phyloP scores from a whole-genome alignment of 2,113 vertebrate genomes.

The Mesembrinibis cayennensis region DNA sequence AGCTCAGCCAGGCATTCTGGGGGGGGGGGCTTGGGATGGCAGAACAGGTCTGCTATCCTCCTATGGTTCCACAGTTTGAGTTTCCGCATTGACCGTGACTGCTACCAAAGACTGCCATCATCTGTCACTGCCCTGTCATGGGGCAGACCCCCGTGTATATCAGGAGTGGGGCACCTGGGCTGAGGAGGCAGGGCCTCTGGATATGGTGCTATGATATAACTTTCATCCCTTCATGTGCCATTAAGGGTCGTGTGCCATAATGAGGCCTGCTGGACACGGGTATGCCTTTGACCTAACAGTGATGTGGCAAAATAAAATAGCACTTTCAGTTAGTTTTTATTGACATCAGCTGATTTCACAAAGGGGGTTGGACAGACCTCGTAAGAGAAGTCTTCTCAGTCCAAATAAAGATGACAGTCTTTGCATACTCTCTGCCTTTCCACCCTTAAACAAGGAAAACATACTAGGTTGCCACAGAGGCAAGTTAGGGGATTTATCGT shows the following conservation, averaged over 20 bases:
- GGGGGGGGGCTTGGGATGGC: neutral
- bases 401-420: neutral
- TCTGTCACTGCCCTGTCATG: neutral
- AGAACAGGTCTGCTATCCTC: neutral
- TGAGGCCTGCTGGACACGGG: neutral
- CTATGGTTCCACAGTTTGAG: neutral
- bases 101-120: neutral
- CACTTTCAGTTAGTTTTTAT: neutral
- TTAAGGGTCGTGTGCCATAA: neutral
- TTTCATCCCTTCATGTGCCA: neutral
- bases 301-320: neutral
- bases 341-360: neutral
- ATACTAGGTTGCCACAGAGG: neutral
- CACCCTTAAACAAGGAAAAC: neutral
- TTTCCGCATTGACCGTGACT: neutral
- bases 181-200: neutral
- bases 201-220: too few species aligned
- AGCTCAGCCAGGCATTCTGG: neutral
- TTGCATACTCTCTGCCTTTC: neutral
- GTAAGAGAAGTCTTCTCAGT: neutral
- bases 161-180: neutral
- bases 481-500: neutral
- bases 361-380: neutral
- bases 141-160: accelerated
- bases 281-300: neutral